Conservation (phyloP, 2,797 vertebrate species). For the Prunella strophiata region DNA sequence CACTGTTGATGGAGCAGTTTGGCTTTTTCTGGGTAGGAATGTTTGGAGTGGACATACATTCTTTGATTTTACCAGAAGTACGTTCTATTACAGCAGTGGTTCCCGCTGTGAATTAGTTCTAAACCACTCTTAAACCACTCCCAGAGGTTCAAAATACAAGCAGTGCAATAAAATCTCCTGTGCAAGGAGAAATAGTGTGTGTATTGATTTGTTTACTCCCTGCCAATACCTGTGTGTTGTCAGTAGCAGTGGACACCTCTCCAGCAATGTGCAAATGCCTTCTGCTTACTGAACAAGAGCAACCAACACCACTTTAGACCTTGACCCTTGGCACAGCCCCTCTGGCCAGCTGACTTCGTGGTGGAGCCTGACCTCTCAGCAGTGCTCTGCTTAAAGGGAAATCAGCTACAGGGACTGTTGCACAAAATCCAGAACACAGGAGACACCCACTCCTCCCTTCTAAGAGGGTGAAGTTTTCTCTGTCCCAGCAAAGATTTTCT, state of each 20-base stretch:
- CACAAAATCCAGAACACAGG: not conserved
- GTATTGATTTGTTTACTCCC: not conserved
- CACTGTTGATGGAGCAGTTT: not conserved
- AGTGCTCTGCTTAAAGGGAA: not conserved
- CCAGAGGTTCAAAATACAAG: not conserved
- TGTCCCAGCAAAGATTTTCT: not conserved
- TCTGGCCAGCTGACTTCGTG: not conserved
- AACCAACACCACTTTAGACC: not conserved
- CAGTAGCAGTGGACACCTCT: not conserved
- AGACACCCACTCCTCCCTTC: not conserved
- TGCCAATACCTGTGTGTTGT: not conserved
- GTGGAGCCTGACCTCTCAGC: not conserved
- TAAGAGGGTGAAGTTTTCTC: not conserved
- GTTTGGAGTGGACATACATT: not conserved
- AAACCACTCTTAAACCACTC: not conserved
- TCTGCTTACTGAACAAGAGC: not conserved
- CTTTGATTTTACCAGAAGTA: not conserved
- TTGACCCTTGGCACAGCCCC: accelerated
- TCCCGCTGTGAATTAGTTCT: not conserved
- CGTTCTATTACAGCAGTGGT: not conserved
- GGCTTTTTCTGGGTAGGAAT: not conserved
- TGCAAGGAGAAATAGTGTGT: not conserved
- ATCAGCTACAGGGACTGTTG: not conserved
- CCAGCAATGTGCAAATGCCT: not conserved
- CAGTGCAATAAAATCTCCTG: slow-evolving; percentile 9